Percentiles rank a stretch among this genome's conserved stretches.
These are phyloP conservation scores for Paradoxurus hermaphroditus DNA, from an alignment of 2,113 vertebrate species.

Conservation along the genomic window DNA sequence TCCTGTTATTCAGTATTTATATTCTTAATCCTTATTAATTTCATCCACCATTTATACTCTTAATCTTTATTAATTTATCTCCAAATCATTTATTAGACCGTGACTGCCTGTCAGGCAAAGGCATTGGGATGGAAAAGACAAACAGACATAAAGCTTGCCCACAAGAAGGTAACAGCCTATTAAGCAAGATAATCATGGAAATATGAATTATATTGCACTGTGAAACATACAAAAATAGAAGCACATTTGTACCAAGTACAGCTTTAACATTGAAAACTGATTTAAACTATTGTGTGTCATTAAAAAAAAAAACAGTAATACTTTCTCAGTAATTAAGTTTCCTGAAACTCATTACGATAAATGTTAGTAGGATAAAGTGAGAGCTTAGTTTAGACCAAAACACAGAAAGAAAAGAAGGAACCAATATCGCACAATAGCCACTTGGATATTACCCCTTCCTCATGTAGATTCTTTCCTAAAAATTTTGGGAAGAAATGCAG, in stretches of 20 bases:
- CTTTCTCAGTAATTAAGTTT: not conserved
- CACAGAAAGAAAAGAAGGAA: not conserved
- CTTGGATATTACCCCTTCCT: not conserved
- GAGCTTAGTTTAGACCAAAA: not conserved
- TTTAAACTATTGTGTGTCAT: not conserved
- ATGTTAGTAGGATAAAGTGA: not conserved
- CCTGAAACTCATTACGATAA: constrained; percentile 17
- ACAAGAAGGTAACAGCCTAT: not conserved
- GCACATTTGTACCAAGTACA: not conserved
- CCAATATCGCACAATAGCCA: not conserved
- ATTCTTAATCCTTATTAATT: not conserved
- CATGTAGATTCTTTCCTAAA: not conserved
- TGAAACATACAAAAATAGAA: constrained; percentile 6
- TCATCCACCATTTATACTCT: not conserved
- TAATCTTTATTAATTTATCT: not conserved
- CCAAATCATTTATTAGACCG: not conserved
- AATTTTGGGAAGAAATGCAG: not conserved
- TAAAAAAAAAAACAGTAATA: not conserved
- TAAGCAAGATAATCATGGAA: not conserved
- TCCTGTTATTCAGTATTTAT: not conserved
- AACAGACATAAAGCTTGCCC: not conserved
- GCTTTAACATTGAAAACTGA: constrained; percentile 4
- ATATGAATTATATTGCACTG: not conserved
- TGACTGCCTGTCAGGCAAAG: not conserved
- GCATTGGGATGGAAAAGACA: not conserved